phyloP scores from a whole-genome alignment of 2,888 invertebrate genomes.

The Nezara viridula region DNA sequence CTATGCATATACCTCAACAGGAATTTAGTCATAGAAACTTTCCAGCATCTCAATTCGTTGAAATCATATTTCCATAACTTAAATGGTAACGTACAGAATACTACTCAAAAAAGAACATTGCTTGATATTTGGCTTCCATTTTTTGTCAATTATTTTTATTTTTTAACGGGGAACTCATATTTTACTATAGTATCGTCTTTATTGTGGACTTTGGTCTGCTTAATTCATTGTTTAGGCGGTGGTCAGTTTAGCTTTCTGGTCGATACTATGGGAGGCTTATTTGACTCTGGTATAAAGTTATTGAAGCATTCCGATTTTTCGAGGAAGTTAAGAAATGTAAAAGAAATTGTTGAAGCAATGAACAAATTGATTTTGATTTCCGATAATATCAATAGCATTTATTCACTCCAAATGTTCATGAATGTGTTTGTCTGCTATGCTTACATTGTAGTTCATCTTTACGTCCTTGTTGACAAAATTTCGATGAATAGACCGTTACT shows the following conservation, averaged over 20 bases:
- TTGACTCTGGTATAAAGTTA: neutral
- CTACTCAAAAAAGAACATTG: neutral
- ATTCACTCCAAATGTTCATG: too few species aligned
- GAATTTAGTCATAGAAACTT: neutral
- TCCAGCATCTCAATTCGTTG: neutral
- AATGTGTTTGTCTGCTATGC: too few species aligned
- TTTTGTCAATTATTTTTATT: neutral
- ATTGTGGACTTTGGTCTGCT: rapidly evolving
- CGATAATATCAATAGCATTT: too few species aligned
- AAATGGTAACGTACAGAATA: neutral
- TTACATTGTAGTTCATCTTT: too few species aligned
- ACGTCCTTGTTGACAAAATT: too few species aligned
- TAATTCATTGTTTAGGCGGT: neutral
- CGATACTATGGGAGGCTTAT: neutral
- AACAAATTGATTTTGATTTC: too few species aligned
- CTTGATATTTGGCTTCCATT: neutral
- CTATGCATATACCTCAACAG: neutral
- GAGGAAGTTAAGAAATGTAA: neutral
- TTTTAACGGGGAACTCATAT: neutral
- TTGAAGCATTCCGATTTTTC: neutral
- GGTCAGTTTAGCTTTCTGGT: neutral
- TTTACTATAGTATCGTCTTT: neutral
- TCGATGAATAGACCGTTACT: too few species aligned
- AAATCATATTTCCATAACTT: neutral
- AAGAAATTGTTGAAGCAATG: neutral